A percentile compares a stretch with the other conserved stretches of the same genome.
Evolutionary conservation across 2,888 invertebrate species (phyloP).

Genomic region (Plutella xylostella): DNA sequence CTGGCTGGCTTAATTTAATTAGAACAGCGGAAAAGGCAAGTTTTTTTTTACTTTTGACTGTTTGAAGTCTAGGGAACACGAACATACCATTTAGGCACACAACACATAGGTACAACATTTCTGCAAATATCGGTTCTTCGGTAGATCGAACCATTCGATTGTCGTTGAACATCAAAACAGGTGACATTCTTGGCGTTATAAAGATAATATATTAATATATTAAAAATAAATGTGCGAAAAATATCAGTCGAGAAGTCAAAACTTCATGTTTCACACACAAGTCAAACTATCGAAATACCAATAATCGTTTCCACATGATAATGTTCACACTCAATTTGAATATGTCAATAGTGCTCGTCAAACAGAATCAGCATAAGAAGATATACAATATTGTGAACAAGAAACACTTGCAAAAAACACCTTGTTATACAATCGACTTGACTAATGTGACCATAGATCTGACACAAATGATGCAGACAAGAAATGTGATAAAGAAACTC

Average conservation of each 20-base stretch:
- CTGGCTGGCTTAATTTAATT: no score
- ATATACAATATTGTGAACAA: not conserved
- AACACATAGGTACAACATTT: no score
- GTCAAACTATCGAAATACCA: conserved; percentile 4
- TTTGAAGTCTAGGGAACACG: no score
- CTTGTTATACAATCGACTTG: not conserved
- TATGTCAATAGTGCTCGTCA: conserved; percentile 31
- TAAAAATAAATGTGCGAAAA: not conserved
- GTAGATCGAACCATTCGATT: no score
- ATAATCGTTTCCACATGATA: conserved; percentile 10
- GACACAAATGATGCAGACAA: conserved; percentile 24
- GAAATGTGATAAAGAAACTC: conserved; percentile 28
- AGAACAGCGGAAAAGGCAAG: no score
- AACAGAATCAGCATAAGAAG: conserved; percentile 30
- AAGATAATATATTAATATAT: not conserved
- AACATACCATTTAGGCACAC: no score
- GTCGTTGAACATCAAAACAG: no score
- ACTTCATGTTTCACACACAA: not conserved
- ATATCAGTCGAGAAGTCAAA: not conserved
- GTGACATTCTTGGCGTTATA: not conserved
- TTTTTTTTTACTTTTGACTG: no score
- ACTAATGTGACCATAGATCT: conserved; percentile 14
- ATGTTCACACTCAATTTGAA: conserved; percentile 29
- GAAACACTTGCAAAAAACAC: not conserved
- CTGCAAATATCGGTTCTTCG: no score